These are phyloP conservation scores for Pseudomyrmex gracilis DNA, from an alignment of 1,140 invertebrate species.

Conservation along the genomic window DNA sequence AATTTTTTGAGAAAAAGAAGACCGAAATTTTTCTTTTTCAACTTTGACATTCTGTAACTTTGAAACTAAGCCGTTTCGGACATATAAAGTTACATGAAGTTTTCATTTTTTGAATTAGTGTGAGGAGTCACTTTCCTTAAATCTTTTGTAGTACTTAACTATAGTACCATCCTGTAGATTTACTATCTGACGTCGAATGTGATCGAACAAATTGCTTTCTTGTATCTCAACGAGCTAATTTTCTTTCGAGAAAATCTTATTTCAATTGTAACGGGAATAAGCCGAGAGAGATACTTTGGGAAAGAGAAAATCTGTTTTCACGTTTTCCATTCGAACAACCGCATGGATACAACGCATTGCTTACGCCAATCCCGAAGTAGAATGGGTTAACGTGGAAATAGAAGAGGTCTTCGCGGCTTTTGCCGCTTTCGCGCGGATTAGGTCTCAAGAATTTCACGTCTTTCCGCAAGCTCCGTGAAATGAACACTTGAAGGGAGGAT, in stretches of 20 bases:
- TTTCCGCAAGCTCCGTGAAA: background rate
- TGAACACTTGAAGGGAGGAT: conserved; percentile 46
- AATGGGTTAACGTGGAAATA: conserved; percentile 27
- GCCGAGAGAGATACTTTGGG: background rate
- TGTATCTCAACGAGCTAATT: background rate
- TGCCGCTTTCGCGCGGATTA: conserved; percentile 28
- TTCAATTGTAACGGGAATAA: background rate
- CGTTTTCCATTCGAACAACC: conserved; percentile 20
- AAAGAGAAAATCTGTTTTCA: background rate
- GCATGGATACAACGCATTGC: background rate
- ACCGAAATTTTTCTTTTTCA: no score
- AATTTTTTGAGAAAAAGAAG: no score
- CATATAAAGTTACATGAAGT: no score
- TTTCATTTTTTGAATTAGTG: no score
- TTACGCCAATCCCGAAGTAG: conserved; percentile 46
- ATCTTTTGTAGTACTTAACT: no score
- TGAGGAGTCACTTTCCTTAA: no score
- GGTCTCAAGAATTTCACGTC: conserved; percentile 32
- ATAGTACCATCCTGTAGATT: no score
- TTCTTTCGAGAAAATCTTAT: conserved; percentile 1
- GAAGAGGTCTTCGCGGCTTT: conserved; percentile 30
- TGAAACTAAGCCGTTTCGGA: no score
- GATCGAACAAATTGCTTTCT: no score
- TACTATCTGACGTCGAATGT: no score
- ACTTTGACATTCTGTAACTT: no score